Conservation (phyloP, 2,888 invertebrate genomes). For the Elmis aenea region DNA sequence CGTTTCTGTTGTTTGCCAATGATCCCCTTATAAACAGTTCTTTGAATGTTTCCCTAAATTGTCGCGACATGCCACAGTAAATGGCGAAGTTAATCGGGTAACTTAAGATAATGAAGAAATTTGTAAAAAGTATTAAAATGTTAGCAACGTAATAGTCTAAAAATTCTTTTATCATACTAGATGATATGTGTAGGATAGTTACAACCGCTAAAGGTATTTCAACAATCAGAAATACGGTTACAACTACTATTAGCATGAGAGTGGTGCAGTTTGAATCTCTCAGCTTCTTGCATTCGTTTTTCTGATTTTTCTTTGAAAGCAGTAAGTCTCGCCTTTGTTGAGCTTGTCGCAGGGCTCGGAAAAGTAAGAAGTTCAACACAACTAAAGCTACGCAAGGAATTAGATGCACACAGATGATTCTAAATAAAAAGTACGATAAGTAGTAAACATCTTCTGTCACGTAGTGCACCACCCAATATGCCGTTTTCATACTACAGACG, state of each 20-base stretch:
- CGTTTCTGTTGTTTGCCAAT: conserved; percentile 59
- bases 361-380: conserved; percentile 81
- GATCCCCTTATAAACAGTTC: conserved; percentile 65
- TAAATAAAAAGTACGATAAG: conserved; percentile 75
- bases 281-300: conserved; percentile 72
- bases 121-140: conserved; percentile 73
- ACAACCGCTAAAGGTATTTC: conserved; percentile 82
- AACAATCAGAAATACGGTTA: conserved; percentile 75
- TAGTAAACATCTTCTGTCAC: conserved; percentile 73
- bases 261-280: conserved; percentile 82
- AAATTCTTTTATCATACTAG: conserved; percentile 61
- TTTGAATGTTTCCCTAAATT: conserved; percentile 91
- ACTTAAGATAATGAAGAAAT: conserved; percentile 86
- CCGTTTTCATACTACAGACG: conserved; percentile 61
- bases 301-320: conserved; percentile 47
- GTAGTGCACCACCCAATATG: conserved; percentile 65
- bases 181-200: conserved; percentile 76
- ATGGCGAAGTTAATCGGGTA: conserved; percentile 94
- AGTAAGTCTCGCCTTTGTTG: conserved; percentile 51
- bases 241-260: conserved; percentile 81
- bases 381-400: conserved; percentile 86
- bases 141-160: conserved; percentile 75
- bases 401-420: conserved; percentile 87
- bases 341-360: conserved; percentile 79
- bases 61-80: conserved; percentile 93